Evolutionary conservation across 2,113 vertebrate genomes (phyloP), one percentile per base, ranked within the genome.

Genomic region (Albula goreensis): DNA sequence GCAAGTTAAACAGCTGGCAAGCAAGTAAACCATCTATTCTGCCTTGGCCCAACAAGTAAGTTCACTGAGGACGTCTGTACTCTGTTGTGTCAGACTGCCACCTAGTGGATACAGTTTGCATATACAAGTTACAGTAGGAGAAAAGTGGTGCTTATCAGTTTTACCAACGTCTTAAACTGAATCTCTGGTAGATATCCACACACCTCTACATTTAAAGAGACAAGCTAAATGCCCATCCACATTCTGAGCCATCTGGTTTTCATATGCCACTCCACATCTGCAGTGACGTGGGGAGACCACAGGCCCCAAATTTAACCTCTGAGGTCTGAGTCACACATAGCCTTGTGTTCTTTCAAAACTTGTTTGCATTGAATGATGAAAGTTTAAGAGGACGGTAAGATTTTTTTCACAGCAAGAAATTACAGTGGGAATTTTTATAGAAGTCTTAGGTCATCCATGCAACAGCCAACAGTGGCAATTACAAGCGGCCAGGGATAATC

Each of bases 361-460:
- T 15, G 2, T 22, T 74, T 8, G 53, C 12, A 31, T 11, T 74
- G 70, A 74, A 74, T 22, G 70, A 31, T 31, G 70, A n/a, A 19
- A 25, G 31, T 9, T 74, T 31, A 25, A 7, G n/a, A 31, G 8
- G 60, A 66, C 60, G 60, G 7, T 9, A 19, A 22, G n/a, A 31
- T 31, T 74, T 8, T n/a, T 74, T 25, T 48, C 11, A 49, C 52
- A 48, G 50, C 66, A 53, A 91, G 52, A 92, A 91, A 92, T 88
- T 57, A 85, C 31, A 78, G 87, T 92, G 52, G 53, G 70, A 9
- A 31, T 74, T 74, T 74, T 74, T 74, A 74, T 74, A 31, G 70
- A 22, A 74, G n/a, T 10, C n/a, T 74, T 74, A 74, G 22, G 31
- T 74, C 70, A 74, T 74, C 31, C 70, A n/a, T n/a, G 31, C 70